A percentile compares a stretch with the other conserved stretches of the same genome.
Evolutionary conservation across 2,113 vertebrate genomes (phyloP).

Genomic region (Dasyprocta punctata): DNA sequence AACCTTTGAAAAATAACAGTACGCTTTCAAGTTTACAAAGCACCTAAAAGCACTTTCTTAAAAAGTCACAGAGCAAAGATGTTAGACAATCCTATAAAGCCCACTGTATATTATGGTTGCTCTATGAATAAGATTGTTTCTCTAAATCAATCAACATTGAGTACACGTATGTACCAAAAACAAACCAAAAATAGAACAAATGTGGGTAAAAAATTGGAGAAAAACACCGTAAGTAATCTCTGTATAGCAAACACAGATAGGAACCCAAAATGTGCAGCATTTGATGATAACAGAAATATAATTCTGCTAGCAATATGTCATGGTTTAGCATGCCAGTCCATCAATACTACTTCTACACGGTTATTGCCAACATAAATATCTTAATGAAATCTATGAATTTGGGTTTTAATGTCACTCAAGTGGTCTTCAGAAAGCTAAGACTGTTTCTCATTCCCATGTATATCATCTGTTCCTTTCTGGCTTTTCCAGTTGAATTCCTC

Average conservation of each 20-base stretch:
- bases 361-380: background rate
- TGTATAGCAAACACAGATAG: background rate
- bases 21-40: constrained; percentile 42
- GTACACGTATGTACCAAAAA: background rate
- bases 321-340: too few species aligned
- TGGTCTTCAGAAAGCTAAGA: background rate
- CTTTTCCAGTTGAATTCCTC: background rate
- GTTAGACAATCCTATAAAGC: background rate
- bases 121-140: background rate
- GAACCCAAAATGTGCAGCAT: background rate
- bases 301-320: background rate
- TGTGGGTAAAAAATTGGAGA: background rate
- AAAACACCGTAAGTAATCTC: background rate
- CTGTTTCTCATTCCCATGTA: background rate
- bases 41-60: constrained; percentile 34
- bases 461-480: background rate
- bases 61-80: background rate
- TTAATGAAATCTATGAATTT: background rate
- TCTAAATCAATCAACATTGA: background rate
- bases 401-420: background rate
- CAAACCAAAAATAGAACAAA: background rate
- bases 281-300: background rate
- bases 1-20: constrained; percentile 58
- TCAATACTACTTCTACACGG: background rate
- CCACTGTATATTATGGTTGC: background rate